Evolutionary conservation across 2,113 vertebrate genomes (phyloP).

Genomic region (Electrona antarctica): DNA sequence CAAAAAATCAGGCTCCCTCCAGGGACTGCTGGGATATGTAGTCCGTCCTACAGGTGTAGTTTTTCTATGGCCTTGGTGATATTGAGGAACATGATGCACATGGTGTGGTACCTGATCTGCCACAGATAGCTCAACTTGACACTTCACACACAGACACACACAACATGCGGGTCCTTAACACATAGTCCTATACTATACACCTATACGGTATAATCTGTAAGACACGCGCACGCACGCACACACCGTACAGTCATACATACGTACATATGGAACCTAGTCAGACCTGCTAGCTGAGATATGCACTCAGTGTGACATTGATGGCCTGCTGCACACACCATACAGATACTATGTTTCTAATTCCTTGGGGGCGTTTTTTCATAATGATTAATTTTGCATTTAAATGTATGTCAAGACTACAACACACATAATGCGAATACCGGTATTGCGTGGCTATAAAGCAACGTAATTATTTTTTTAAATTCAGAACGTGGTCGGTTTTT

Average conservation of each 20-base stretch:
- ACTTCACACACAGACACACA: background rate
- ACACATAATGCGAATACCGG: too few species aligned
- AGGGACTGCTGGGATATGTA: background rate
- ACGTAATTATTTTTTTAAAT: too few species aligned
- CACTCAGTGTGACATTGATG: too few species aligned
- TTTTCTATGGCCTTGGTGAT: background rate
- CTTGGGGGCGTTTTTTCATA: too few species aligned
- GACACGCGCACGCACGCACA: background rate
- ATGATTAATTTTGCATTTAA: too few species aligned
- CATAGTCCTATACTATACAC: background rate
- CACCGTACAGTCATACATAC: too few species aligned
- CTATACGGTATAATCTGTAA: background rate
- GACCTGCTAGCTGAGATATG: background rate
- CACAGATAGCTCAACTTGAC: background rate
- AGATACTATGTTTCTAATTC: too few species aligned
- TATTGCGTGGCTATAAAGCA: too few species aligned
- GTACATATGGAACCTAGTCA: background rate
- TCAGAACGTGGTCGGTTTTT: too few species aligned
- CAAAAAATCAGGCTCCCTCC: background rate
- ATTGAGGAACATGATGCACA: background rate
- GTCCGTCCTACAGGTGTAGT: background rate
- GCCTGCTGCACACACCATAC: too few species aligned
- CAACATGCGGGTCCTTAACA: background rate
- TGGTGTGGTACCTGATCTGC: too few species aligned
- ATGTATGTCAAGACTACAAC: too few species aligned